A percentile compares a stretch with the other conserved stretches of the same genome.
phyloP scores from a whole-genome alignment of 2,888 invertebrate genomes.

The Chloromyia formosa region DNA sequence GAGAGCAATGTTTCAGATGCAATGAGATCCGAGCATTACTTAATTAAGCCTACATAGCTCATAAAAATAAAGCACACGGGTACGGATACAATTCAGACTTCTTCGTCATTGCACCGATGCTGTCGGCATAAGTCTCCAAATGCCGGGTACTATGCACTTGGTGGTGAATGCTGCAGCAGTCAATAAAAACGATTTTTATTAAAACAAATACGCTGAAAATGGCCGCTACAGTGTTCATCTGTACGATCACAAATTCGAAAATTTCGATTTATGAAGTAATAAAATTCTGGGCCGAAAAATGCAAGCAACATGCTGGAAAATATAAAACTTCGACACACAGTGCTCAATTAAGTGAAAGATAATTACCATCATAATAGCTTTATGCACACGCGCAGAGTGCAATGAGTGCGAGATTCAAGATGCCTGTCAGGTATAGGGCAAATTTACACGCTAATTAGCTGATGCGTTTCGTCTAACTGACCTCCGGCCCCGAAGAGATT shows the following conservation, averaged over 20 bases:
- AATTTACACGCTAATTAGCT: background rate
- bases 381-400: constrained; percentile 40
- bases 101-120: background rate
- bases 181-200: constrained; percentile 41
- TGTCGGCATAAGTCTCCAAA: background rate
- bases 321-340: constrained; percentile 21
- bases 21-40: constrained; percentile 41
- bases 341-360: constrained; percentile 44
- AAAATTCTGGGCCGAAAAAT: constrained; percentile 27
- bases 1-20: constrained; percentile 13
- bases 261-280: constrained; percentile 44
- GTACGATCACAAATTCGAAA: constrained; percentile 2
- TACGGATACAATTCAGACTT: background rate
- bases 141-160: background rate
- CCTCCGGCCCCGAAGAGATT: background rate
- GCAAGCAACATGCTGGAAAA: constrained; percentile 16
- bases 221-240: background rate
- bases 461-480: background rate
- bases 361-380: constrained; percentile 46
- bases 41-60: constrained; percentile 35
- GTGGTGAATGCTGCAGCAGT: constrained; percentile 27
- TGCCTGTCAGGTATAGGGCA: constrained; percentile 20
- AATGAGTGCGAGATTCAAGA: background rate
- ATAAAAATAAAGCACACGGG: constrained; percentile 14
- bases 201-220: constrained; percentile 32